Base-by-base conservation (phyloP, 2,888 invertebrate genomes). In the Dimorphilus gyrociliatus region DNA sequence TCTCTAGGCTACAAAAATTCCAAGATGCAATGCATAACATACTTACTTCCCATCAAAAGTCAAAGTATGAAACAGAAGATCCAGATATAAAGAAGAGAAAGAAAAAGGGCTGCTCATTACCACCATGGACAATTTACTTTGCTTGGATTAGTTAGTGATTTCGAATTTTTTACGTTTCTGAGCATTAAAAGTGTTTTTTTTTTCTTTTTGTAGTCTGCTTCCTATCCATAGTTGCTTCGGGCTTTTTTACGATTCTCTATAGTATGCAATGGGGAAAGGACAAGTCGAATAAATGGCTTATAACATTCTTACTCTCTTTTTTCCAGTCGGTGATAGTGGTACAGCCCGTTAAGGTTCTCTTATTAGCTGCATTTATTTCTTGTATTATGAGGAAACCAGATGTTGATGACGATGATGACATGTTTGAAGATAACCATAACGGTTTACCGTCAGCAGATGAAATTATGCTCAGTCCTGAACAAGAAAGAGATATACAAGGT, bases 191-290 rank as follows among this genome's bases (percentile, higher is more conserved):
- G 5, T 27, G 18, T 2, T 17, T 27, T 5, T 7, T 8, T 10
- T 17, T 16, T 24, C 10, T 23, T 19, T 25, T 36, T 46, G 10
- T 47, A 60, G 58, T 60, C 40, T 54, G 52, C 32, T 49, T 53
- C 41, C 39, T 54, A 13, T 53, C 53, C 32, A 45, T 60, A 23
- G 38, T 50, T 8, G 40, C 45, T 0, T 52, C 58, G 2, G 59
- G 51, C 3, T 60, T 60, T 42, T 60, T 60, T 44, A 58, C 59
- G 7, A 54, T 60, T 21, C 45, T 60, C 17, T 60, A 59, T 49
- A 56, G 56, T 35, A 54, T 60, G 56, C 48, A 60, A 37, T 60
- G 60, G 60, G 60, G 60, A 7, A 42, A 43, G 23, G 48, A 53
- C 30, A 58, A 60, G 35, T 48, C 60, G 2, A 48, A 56, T 27